These are phyloP conservation scores for Syritta pipiens DNA, from an alignment of 2,888 invertebrate species.

Conservation along the genomic window DNA sequence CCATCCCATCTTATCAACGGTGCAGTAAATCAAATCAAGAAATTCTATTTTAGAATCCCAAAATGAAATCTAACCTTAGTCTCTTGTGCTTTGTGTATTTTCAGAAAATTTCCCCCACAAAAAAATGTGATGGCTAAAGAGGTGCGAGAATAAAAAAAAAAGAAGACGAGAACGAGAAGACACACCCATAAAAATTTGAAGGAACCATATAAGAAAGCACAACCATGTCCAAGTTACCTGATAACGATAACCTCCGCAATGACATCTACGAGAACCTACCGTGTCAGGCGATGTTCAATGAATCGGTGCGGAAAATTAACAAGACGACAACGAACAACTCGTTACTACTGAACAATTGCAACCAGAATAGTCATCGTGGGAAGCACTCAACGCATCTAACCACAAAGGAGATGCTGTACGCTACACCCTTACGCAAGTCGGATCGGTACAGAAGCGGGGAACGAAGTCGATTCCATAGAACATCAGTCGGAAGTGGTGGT, in stretches of 20 bases:
- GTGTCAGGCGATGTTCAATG: constrained; percentile 79
- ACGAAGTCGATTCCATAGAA: constrained; percentile 73
- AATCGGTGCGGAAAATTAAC: constrained; percentile 79
- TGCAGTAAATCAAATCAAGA: constrained; percentile 20
- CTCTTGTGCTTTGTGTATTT: constrained; percentile 35
- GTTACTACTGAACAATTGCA: constrained; percentile 74
- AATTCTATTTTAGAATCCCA: constrained; percentile 18
- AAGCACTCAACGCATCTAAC: constrained; percentile 56
- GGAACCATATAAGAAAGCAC: background rate
- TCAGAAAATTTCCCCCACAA: constrained; percentile 14
- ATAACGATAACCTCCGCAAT: constrained; percentile 79
- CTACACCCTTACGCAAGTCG: constrained; percentile 78
- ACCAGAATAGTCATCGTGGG: constrained; percentile 73
- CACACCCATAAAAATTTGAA: background rate
- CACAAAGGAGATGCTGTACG: constrained; percentile 78
- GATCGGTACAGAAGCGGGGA: constrained; percentile 79
- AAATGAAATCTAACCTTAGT: constrained; percentile 39
- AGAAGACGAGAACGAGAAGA: background rate
- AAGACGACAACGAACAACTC: constrained; percentile 73
- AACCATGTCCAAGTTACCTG: constrained; percentile 78
- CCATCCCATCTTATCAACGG: background rate
- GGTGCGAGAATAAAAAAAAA: constrained; percentile 12
- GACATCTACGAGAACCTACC: constrained; percentile 79
- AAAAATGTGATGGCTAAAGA: constrained; percentile 43
- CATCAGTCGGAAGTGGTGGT: constrained; percentile 60